Evolutionary conservation across 2,797 vertebrate species (phyloP).

Genomic region (Manis crassicaudata): DNA sequence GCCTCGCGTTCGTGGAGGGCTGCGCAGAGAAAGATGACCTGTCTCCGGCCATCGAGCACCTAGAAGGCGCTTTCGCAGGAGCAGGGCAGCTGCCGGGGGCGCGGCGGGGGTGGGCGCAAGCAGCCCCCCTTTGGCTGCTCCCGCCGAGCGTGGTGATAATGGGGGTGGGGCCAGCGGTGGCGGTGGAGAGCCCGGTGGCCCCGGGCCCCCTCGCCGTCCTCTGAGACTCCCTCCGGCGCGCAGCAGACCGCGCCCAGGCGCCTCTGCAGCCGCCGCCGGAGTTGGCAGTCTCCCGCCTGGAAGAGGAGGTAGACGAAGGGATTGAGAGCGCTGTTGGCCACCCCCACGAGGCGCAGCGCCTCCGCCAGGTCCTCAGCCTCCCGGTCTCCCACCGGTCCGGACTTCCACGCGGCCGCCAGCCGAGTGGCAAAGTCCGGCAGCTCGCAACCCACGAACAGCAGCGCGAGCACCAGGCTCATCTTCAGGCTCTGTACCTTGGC

Average conservation of each 20-base stretch:
- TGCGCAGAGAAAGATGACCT: background rate
- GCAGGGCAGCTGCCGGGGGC: constrained; percentile 56
- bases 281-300: constrained; percentile 71
- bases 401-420: constrained; percentile 76
- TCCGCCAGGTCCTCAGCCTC: constrained; percentile 57
- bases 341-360: constrained; percentile 78
- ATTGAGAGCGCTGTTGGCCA: constrained; percentile 80
- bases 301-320: constrained; percentile 84
- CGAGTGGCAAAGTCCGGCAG: constrained; percentile 81
- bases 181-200: constrained; percentile 57
- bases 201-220: background rate
- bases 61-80: constrained; percentile 79
- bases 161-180: constrained; percentile 67
- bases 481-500: constrained; percentile 76
- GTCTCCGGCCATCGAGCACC: background rate
- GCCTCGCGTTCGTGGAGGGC: background rate
- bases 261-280: constrained; percentile 66
- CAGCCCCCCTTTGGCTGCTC: background rate
- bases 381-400: constrained; percentile 26
- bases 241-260: constrained; percentile 64
- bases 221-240: background rate
- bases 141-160: constrained; percentile 63
- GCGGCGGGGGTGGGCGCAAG: constrained; percentile 59
- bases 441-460: constrained; percentile 83
- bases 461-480: constrained; percentile 80